Percentiles rank a stretch among this genome's conserved stretches.
Conservation (phyloP, 1,140 invertebrate species). For the Apis cerana region DNA sequence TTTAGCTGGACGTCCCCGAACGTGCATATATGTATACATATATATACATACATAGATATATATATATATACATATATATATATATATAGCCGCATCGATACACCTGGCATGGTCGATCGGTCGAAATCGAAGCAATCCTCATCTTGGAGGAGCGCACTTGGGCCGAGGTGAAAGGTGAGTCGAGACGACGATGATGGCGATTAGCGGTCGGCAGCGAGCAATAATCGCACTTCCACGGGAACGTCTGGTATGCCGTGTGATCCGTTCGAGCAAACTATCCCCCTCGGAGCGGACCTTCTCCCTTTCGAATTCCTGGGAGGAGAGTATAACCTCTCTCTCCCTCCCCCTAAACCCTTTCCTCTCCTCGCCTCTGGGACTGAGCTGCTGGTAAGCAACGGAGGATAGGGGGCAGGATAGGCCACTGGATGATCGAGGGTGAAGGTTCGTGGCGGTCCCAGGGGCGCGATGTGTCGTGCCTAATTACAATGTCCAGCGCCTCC, state of each 20-base stretch:
- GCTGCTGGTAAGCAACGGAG: neutral
- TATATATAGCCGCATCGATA: too few species aligned
- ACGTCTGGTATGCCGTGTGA: neutral
- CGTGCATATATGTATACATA: constrained; percentile 8
- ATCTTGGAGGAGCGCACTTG: constrained; percentile 4
- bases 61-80: too few species aligned
- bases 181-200: neutral
- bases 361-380: constrained; percentile 11
- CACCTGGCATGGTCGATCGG: neutral
- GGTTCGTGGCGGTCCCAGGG: constrained; percentile 66
- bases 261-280: constrained; percentile 25
- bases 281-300: constrained; percentile 21
- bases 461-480: constrained; percentile 79
- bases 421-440: constrained; percentile 39
- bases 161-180: constrained; percentile 11
- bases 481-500: constrained; percentile 78
- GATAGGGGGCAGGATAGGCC: neutral
- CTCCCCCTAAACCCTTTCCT: neutral
- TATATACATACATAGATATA: too few species aligned
- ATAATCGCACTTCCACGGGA: constrained; percentile 67
- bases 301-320: constrained; percentile 22
- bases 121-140: constrained; percentile 16
- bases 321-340: neutral
- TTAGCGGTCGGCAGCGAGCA: constrained; percentile 37
- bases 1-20: constrained; percentile 69